phyloP scores from a whole-genome alignment of 2,888 invertebrate species.

The Cecidostiba fungosa region DNA sequence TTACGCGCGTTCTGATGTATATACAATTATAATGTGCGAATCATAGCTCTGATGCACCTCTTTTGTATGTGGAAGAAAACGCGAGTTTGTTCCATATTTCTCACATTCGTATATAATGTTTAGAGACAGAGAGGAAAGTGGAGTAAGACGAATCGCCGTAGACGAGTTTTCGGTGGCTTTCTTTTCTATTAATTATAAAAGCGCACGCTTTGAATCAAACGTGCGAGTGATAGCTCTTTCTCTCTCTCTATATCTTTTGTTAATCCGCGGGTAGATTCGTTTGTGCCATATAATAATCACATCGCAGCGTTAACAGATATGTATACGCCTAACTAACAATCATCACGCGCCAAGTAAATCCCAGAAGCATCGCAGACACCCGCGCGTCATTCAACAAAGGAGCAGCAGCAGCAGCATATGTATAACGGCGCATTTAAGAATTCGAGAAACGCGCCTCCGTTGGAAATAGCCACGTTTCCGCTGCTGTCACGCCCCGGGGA shows the following conservation, averaged over 20 bases:
- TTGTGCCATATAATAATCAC: neutral
- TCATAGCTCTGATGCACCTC: slow-evolving; percentile 1
- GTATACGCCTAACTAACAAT: neutral
- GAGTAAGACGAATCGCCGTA: slow-evolving; percentile 20
- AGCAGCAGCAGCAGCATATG: neutral
- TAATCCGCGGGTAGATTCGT: no score
- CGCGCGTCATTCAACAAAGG: neutral
- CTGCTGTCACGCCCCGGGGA: slow-evolving; percentile 35
- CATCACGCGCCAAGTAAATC: slow-evolving; percentile 2
- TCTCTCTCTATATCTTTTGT: no score
- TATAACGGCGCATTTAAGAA: slow-evolving; percentile 46
- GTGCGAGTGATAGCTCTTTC: no score
- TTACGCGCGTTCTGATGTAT: neutral
- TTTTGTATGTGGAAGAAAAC: slow-evolving; percentile 36
- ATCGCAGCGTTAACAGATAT: slow-evolving; percentile 3
- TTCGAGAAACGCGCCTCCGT: slow-evolving; percentile 38
- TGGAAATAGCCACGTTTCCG: slow-evolving; percentile 43
- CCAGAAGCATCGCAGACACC: neutral
- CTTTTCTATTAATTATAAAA: slow-evolving; percentile 7
- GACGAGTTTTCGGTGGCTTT: neutral
- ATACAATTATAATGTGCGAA: neutral
- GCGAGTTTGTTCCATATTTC: slow-evolving; percentile 51
- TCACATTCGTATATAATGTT: neutral
- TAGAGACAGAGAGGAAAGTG: slow-evolving; percentile 14
- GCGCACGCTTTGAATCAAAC: neutral